phyloP scores from a whole-genome alignment of 2,113 vertebrate species.

The Paedocypris sp. region DNA sequence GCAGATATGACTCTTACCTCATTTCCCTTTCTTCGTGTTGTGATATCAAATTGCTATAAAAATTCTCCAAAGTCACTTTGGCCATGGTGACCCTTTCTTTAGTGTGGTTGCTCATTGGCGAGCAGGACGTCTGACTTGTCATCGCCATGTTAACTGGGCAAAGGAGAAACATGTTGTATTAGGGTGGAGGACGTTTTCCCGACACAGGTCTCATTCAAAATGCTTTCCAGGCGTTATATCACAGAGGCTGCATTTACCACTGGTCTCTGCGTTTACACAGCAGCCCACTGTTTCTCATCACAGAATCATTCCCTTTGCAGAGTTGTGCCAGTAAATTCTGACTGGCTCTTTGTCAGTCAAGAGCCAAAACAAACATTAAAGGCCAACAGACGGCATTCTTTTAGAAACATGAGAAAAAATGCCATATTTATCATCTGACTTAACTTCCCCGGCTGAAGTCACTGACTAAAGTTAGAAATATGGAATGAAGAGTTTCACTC shows the following conservation, averaged over 20 bases:
- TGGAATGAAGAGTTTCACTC: background rate
- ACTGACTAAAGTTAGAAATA: background rate
- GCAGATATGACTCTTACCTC: slow-evolving; percentile 64
- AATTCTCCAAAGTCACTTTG: slow-evolving; percentile 95
- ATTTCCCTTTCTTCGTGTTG: slow-evolving; percentile 96
- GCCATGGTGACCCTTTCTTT: slow-evolving; percentile 97
- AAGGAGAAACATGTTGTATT: background rate
- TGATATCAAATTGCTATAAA: slow-evolving; percentile 93
- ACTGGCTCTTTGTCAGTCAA: background rate
- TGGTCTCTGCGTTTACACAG: background rate
- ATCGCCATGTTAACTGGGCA: slow-evolving; percentile 79
- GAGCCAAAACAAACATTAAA: background rate
- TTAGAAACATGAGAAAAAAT: background rate
- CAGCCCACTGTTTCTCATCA: background rate
- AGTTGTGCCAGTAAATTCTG: background rate
- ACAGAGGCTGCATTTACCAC: background rate
- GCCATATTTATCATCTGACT: slow-evolving; percentile 5
- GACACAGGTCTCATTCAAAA: no score
- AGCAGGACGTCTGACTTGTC: slow-evolving; percentile 84
- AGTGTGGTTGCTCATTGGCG: slow-evolving; percentile 96
- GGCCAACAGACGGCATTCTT: background rate
- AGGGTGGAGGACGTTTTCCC: background rate
- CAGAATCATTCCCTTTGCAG: background rate
- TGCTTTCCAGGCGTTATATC: background rate
- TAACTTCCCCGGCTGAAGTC: background rate